Base-by-base conservation (phyloP, 2,888 invertebrate genomes). In the Plemyria rubiginata region DNA sequence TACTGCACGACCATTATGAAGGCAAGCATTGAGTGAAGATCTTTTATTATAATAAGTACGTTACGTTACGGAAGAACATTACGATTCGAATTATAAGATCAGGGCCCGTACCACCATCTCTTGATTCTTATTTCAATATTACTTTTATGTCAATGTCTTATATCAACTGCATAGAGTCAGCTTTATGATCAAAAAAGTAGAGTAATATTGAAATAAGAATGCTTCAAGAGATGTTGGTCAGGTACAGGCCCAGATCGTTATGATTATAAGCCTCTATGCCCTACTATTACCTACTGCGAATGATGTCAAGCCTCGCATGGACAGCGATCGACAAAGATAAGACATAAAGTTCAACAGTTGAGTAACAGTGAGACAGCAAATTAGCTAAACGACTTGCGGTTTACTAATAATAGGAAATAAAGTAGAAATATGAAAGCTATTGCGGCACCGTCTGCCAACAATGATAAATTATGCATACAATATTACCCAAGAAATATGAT, bases 401-500 rank as follows among this genome's bases (percentile, higher is more conserved):
- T 71, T 62, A 68, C 66, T 66, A 76, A 76, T 78, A 62, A 73
- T 71, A 73, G 73, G 71, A 73, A 79, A 77, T 68, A 56, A 50
- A 60, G 62, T 62, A 64, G 59, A 71, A 70, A 71, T 60, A 67
- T 65, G 67, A 65, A 70, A 70, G 70, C 41, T 50, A 62, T 67
- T 69, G 59, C 67, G 66, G 69, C 70, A 67, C 64, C 60, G 49
- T 54, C 63, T 48, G 36, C 52, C 36, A 64, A 67, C 59, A 65
- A 68, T 66, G 55, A 58, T 58, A 62, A 68, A 67, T 67, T 66
- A 61, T 65, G 63, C 65, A 67, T 63, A 61, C 62, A 66, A 61
- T 48, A 43, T 68, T 68, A 57, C 63, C 54, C 59, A 67, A 61
- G 63, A 50, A 57, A 60, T 22, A 22, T 22, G 52, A 43, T 61